Evolutionary conservation across 2,888 invertebrate genomes (phyloP), one percentile per base, ranked within the genome.

Genomic region (Blastobasis lacticolella): DNA sequence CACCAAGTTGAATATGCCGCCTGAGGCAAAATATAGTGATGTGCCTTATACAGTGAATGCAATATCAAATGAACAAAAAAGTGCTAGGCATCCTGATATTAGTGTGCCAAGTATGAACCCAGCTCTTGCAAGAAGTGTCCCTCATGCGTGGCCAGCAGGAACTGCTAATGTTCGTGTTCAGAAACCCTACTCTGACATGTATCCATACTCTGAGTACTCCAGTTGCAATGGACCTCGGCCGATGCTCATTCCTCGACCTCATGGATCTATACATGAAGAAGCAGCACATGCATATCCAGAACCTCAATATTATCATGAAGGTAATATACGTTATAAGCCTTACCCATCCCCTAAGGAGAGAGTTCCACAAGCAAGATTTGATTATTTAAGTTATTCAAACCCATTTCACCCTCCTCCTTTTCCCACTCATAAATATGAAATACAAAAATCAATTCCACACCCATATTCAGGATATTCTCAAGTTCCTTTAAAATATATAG

Each of bases 31-130:
- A 68, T 85, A 81, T 65, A 83, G 82, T 87, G 87, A 88, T 66
- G 86, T 87, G 87, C 86, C 88, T 87, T 88, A 83, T 75, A 61
- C 69, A 71, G 67, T 84, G 63, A 86, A 78, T 69, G 67, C 71
- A 60, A 63, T 73, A 59, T 68, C 58, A 58, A 81, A 72, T 77
- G 85, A 85, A 66, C 81, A 72, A 63, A 86, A 84, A 76, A 78
- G 60, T 73, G 59, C 70, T 56, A 75, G 79, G 58, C 79, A 71
- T 62, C 40, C 70, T 54, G 87, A 87, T 57, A 70, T 79, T 61
- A 75, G 77, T 73, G 72, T 73, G 57, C 61, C 79, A 57, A 78
- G 71, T 72, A 67, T 73, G 45, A 85, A 78, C 63, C 65, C 75
- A 40, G 59, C 67, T 49, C 60, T 74, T 55, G 50, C 69, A 45